Conservation (phyloP, 2,888 invertebrate species). For the Elmis aenea region DNA sequence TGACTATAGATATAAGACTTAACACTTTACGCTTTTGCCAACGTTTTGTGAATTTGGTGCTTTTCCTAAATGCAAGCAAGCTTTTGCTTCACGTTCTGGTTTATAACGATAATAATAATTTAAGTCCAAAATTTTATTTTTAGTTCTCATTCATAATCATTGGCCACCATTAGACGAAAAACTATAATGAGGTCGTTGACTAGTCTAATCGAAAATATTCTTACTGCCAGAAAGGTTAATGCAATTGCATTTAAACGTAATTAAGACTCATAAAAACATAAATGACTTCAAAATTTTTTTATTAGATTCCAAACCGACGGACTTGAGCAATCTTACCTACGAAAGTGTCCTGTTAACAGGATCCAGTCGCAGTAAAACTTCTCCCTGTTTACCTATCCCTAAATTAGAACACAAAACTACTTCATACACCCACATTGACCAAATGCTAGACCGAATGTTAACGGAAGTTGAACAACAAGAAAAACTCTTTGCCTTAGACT, state of each 20-base stretch:
- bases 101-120: slow-evolving; percentile 22
- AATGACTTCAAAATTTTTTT: too few species aligned
- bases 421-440: slow-evolving; percentile 45
- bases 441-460: slow-evolving; percentile 45
- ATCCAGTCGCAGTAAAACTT: slow-evolving; percentile 33
- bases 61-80: too few species aligned
- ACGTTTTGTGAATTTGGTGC: too few species aligned
- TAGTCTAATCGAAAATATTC: slow-evolving; percentile 24
- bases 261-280: too few species aligned
- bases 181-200: slow-evolving; percentile 3
- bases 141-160: slow-evolving; percentile 31
- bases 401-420: slow-evolving; percentile 24
- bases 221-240: slow-evolving; percentile 30
- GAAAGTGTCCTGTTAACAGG: slow-evolving; percentile 40
- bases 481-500: slow-evolving; percentile 37
- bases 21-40: too few species aligned
- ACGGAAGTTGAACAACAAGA: slow-evolving; percentile 45
- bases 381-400: slow-evolving; percentile 10
- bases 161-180: slow-evolving; percentile 17
- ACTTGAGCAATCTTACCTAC: slow-evolving; percentile 35
- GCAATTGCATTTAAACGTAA: slow-evolving; percentile 13
- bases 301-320: slow-evolving; percentile 33
- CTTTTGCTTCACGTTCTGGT: slow-evolving; percentile 31
- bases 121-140: slow-evolving; percentile 22
- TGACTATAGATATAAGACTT: too few species aligned